Evolutionary conservation across 2,113 vertebrate genomes (phyloP).

Genomic region (Pygoscelis antarcticus): DNA sequence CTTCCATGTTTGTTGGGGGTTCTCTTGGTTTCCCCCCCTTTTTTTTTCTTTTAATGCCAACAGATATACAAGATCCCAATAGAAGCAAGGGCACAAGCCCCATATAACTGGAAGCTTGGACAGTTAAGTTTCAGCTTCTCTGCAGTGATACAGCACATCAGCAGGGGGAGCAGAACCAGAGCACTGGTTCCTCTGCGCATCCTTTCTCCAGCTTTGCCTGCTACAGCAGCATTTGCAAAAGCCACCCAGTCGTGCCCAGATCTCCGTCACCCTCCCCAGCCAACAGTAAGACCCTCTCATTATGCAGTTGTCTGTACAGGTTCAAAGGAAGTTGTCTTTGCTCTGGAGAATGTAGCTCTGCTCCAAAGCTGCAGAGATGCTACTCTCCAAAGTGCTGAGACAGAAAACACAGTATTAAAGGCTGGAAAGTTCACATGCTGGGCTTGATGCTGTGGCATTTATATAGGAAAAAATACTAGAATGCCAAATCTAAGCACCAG

Average conservation of each 20-base stretch:
- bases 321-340: background rate
- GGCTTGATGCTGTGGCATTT: background rate
- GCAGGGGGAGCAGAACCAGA: slow-evolving; percentile 17
- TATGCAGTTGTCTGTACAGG: background rate
- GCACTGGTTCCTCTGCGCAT: accelerated
- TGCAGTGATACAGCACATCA: background rate
- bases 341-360: background rate
- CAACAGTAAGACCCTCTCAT: background rate
- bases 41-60: background rate
- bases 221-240: background rate
- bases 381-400: background rate
- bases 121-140: background rate
- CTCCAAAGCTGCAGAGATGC: background rate
- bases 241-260: background rate
- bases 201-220: background rate
- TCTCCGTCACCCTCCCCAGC: background rate
- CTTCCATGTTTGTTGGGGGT: accelerated
- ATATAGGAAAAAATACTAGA: accelerated
- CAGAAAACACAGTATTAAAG: background rate
- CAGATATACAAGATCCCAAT: background rate
- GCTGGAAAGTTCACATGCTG: background rate
- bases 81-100: background rate
- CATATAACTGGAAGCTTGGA: background rate
- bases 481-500: background rate
- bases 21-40: background rate